phyloP scores from a whole-genome alignment of 2,888 invertebrate species.

The Ceriagrion tenellum region DNA sequence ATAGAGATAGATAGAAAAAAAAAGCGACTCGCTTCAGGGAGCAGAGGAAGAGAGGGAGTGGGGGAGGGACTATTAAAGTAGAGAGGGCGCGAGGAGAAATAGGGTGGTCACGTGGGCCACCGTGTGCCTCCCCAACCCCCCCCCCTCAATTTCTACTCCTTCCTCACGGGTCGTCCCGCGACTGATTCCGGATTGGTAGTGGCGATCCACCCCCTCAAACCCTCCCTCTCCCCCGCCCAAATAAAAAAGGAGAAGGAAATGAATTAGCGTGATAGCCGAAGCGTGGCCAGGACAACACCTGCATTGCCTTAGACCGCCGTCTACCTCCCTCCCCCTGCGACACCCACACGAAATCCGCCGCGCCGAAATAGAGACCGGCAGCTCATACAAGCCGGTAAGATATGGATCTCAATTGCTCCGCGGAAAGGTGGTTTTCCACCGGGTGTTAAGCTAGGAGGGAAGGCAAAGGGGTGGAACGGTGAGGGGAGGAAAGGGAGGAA shows the following conservation, averaged over 20 bases:
- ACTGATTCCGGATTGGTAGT: not conserved
- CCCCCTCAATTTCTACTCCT: not conserved
- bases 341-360: not conserved
- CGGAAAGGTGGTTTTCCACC: not conserved
- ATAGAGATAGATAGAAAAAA: not conserved
- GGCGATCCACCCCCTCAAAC: conserved; percentile 18
- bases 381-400: conserved; percentile 26
- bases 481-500: not conserved
- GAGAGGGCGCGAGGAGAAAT: not conserved
- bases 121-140: not conserved
- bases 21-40: not conserved
- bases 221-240: not conserved
- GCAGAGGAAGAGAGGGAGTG: not conserved
- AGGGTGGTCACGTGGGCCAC: conserved; percentile 6
- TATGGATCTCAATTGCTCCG: conserved; percentile 38
- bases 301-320: not conserved
- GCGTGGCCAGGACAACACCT: conserved; percentile 60
- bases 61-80: not conserved
- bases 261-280: conserved; percentile 61
- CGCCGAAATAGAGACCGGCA: conserved; percentile 40
- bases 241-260: not conserved
- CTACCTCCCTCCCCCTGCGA: too few relatives aligned
- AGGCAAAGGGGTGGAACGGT: not conserved
- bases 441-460: not conserved
- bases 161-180: conserved; percentile 7